Evolutionary conservation across 1,140 invertebrate genomes (phyloP), one percentile per base, ranked within the genome.

Genomic region (Pseudomyrmex concolor): DNA sequence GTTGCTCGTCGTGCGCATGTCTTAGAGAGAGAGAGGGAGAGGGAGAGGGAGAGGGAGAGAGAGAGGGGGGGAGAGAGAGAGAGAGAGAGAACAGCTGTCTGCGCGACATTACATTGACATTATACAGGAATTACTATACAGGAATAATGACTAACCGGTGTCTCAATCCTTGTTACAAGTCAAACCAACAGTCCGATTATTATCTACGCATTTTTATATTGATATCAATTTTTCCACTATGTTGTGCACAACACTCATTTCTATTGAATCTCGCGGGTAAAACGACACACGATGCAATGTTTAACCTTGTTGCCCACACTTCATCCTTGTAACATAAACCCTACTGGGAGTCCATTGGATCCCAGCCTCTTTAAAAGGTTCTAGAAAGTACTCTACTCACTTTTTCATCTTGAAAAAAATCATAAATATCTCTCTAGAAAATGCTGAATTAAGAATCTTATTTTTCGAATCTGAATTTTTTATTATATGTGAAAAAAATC

Each of bases 71-170:
- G 1, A 25, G 25, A 25, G 25, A 25, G 25, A 25, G 63, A 25
- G 8, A 43, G 13, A 57, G 60, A 55, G 15, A 17, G 62, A 66
- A 76, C 88, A 89, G 88, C 88, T 89, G 88, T 57, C 19, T 25
- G 25, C 51, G 74, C 13, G 67, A 59, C 81, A 54, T 87, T 66
- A 83, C 62, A 54, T 55, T 50, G 54, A 51, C 72, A 84, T 83
- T 67, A 78, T n/a, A n/a, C n/a, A n/a, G n/a, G n/a, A n/a, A n/a
- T n/a, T 72, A 67, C 19, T 15, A 9, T 13, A n/a, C 4, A 7
- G 13, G 25, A 64, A 77, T 86, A 71, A 84, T 66, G 55, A 77
- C 34, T 64, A 59, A 15, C 54, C 63, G 63, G 68, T 73, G 71
- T 25, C 25, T 25, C 25, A 25, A 25, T 25, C 19, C 13, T 34